Base-by-base conservation (phyloP, 2,888 invertebrate species). In the Andrena dorsata region DNA sequence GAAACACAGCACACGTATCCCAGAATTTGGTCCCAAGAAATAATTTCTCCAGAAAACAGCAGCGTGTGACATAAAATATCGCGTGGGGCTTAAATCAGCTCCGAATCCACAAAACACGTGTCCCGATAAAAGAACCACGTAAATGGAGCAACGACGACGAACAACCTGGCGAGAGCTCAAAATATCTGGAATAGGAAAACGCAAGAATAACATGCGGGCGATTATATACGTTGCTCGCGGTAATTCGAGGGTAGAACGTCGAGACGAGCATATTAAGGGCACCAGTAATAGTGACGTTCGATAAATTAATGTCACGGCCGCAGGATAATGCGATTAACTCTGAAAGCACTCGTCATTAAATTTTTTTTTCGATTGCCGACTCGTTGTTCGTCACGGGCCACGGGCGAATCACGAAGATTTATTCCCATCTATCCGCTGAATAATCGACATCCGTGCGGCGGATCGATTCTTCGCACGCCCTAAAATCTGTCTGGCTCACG, bases 341-440 rank as follows among this genome's bases (percentile, higher is more conserved):
- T 28, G 13, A 47, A 26, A 4, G 47, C 13, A 20, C 16, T 4
- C 6, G 26, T 58, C 35, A 30, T 70, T 30, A 70, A 47, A 41
- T 41, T 41, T 20, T 47, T 30, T 41, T n/a, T 5, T 26, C 6
- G 23, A 7, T 30, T 0, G 28, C 47, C 13, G 47, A 32, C 26
- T 2, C 13, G 26, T 26, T 60, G 8, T 2, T 4, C n/a, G 13
- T 7, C 6, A 26, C 58, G n/a, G 28, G 16, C 41, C 28, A 23
- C 13, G 10, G 51, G 65, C 68, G 72, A 80, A 85, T 69, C 32
- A 30, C 16, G 23, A 30, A 30, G 68, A 69, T 74, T 74, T 74
- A 58, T 66, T 58, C 32, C 30, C 47, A 41, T 53, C 41, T 58
- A 23, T 41, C 23, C 10, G 30, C 23, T 32, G 49, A 76, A 76